phyloP scores from a whole-genome alignment of 2,797 vertebrate genomes.

The Pristis pectinata region DNA sequence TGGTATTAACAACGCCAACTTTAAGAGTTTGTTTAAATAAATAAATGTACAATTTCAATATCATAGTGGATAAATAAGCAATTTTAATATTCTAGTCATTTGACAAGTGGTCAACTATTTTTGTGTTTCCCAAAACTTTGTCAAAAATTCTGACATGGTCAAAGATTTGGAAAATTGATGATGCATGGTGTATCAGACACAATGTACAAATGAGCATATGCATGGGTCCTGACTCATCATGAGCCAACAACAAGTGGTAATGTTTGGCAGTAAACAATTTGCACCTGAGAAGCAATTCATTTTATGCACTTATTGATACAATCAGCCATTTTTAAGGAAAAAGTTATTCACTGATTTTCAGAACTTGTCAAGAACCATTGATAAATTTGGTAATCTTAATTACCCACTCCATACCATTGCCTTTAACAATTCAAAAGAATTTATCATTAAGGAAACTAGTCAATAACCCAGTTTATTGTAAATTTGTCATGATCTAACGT shows the following conservation, averaged over 20 bases:
- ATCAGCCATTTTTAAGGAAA: neutral
- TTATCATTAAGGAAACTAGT: neutral
- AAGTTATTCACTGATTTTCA: neutral
- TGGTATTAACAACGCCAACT: neutral
- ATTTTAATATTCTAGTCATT: neutral
- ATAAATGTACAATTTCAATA: no score
- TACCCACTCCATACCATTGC: neutral
- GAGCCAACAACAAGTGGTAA: neutral
- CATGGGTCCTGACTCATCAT: neutral
- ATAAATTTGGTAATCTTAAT: conserved; percentile 23
- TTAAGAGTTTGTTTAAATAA: neutral
- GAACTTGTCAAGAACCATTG: neutral
- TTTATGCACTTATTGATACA: neutral
- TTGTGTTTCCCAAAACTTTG: neutral
- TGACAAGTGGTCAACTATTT: neutral
- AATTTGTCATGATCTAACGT: neutral
- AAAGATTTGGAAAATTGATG: neutral
- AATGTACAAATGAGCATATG: neutral
- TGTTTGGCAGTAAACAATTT: neutral
- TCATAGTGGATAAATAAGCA: neutral
- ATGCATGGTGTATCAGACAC: no score
- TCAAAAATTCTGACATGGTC: neutral
- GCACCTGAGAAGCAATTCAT: neutral
- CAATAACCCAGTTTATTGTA: neutral
- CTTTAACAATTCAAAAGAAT: conserved; percentile 16